These are phyloP conservation scores for Copidosoma floridanum DNA, from an alignment of 1,140 invertebrate genomes.

Conservation along the genomic window DNA sequence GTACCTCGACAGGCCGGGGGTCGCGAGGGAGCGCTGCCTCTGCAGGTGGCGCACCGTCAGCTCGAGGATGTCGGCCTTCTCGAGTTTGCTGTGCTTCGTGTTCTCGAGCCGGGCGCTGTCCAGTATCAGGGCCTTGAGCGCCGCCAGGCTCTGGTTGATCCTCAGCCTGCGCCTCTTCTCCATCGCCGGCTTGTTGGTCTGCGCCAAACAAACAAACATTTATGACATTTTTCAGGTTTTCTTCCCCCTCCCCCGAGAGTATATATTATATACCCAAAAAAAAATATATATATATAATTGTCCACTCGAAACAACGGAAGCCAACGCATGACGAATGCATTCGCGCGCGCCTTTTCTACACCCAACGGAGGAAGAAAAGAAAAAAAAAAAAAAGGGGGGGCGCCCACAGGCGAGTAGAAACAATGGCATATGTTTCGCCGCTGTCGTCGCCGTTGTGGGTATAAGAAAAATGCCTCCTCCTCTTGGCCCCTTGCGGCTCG, in stretches of 20 bases:
- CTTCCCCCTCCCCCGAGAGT: no score
- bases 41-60: slow-evolving; percentile 86
- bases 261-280: no score
- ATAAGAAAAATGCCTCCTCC: no score
- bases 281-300: no score
- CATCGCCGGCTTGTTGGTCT: slow-evolving; percentile 90
- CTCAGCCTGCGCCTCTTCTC: slow-evolving; percentile 83
- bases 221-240: no score
- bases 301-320: no score
- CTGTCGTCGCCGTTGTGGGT: no score
- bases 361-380: no score
- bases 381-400: no score
- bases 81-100: slow-evolving; percentile 76
- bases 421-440: no score
- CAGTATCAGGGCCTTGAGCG: slow-evolving; percentile 81
- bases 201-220: slow-evolving; percentile 38
- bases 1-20: slow-evolving; percentile 62
- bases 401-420: no score
- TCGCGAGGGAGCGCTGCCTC: slow-evolving; percentile 65
- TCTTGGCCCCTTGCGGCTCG: neutral
- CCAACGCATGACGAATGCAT: neutral
- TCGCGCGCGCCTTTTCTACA: neutral
- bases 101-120: slow-evolving; percentile 71
- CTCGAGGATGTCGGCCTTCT: slow-evolving; percentile 92
- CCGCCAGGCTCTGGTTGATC: slow-evolving; percentile 85